Evolutionary conservation across 1,140 invertebrate genomes (phyloP), one percentile per base, ranked within the genome.

Genomic region (Yoshiicerus persimilis): DNA sequence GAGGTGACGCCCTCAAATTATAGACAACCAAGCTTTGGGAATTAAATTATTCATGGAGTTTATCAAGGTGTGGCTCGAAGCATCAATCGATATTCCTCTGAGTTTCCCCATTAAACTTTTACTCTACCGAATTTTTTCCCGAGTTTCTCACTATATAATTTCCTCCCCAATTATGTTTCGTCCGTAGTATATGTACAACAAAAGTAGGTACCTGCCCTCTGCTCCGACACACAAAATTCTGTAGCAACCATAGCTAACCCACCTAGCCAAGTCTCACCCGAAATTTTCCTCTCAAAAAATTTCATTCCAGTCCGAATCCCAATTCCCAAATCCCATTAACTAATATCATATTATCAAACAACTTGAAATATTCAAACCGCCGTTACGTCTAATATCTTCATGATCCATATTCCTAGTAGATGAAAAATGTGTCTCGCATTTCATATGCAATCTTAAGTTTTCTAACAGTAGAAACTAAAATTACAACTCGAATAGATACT

Each of bases 31-130:
- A 75, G 87, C 84, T 83, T 39, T 38, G 83, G 88, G 87, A 88
- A 91, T 91, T 91, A 91, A 91, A 91, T 91, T 91, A 91, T 91
- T 89, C 90, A 91, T 89, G 70, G 90, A 91, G 89, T 91, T 90
- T 90, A 91, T 89, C 87, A 90, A 91, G 90, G 90, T 91, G 90
- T 91, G 90, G 90, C 89, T 89, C 80, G 83, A 62, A 87, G 86
- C 89, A 90, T 90, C 89, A 90, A 91, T 91, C 90, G 90, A 91
- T 91, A 89, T 88, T 86, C 87, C 88, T 66, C 88, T 38, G 36
- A 86, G 64, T 41, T 86, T 84, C 66, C 89, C 87, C 87, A 87
- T 89, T 86, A 86, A 88, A 88, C 89, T 89, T 89, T 89, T 88
- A 86, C 87, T 80, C 47, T 27, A 89, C 87, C 66, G 87, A 89